Base-by-base conservation (phyloP, 2,797 vertebrate species). In the Taenioides sp. region DNA sequence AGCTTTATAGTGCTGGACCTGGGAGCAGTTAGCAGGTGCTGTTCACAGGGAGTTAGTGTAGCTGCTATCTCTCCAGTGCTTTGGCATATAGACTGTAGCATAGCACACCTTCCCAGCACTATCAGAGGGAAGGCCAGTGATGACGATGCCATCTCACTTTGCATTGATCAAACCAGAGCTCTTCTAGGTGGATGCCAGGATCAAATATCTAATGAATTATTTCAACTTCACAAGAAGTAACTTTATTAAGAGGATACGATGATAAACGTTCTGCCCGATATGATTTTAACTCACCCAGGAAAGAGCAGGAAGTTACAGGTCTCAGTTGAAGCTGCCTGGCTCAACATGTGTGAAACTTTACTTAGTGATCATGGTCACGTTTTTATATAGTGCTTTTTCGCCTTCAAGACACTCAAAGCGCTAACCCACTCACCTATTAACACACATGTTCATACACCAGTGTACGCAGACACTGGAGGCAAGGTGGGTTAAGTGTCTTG, bases 11-110 rank as follows among this genome's bases (percentile, higher is more conserved):
- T 75, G 77, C 78, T 86, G 87, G 89, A 90, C 90, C 91, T 91
- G 81, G 74, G 74, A 90, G 89, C 88, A 69, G 84, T 82, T 43
- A 84, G 89, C 91, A 90, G 91, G 89, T 91, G 90, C 87, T 82
- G 81, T 76, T 87, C 85, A 76, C 82, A 81, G 80, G 80, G 80
- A 82, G 76, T 78, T 71, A 75, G 83, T 47, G 27, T 14, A 75
- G 75, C 84, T 85, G 60, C 76, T 55, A 52, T 63, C 78, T 86
- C 86, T 87, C 86, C 86, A 73, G 84, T 80, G 88, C 72, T 81
- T 83, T 74, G 82, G 84, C 71, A 81, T 65, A 76, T 62, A 34
- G 18, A 62, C 60, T 62, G 75, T 40, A 63, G 14, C 50, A 34
- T 74, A 52, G 82, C 83, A 65, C 80, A 84, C 76, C 82, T 86